A percentile compares a stretch with the other conserved stretches of the same genome.
These are phyloP conservation scores for Melanaphis sacchari DNA, from an alignment of 1,140 invertebrate species.

Conservation along the genomic window DNA sequence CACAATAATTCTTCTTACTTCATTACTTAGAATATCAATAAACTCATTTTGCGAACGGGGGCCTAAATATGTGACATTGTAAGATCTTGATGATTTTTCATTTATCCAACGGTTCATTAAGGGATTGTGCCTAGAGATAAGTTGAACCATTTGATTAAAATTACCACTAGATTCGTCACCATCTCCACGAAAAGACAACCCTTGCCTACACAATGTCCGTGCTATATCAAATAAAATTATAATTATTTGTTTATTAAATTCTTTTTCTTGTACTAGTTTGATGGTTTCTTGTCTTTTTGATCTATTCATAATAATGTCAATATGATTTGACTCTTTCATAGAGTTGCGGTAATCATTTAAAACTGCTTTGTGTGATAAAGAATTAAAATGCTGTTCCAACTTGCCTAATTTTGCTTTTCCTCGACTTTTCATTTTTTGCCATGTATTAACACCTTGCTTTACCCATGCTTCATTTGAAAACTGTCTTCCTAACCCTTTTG, in stretches of 20 bases:
- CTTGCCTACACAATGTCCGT: not conserved
- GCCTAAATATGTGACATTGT: slow-evolving; percentile 46
- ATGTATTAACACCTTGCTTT: not conserved
- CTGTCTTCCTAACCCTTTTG: not conserved
- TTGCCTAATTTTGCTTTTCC: slow-evolving; percentile 30
- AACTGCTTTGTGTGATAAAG: slow-evolving; percentile 19
- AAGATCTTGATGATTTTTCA: slow-evolving; percentile 9
- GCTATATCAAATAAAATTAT: slow-evolving; percentile 31
- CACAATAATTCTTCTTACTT: slow-evolving; percentile 2
- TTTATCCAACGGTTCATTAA: slow-evolving; percentile 29
- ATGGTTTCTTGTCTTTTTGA: not conserved
- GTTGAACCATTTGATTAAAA: not conserved
- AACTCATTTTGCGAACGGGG: slow-evolving; percentile 45
- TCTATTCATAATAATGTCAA: slow-evolving; percentile 28
- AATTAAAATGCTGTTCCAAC: slow-evolving; percentile 34
- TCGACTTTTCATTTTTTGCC: slow-evolving; percentile 35
- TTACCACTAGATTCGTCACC: not conserved
- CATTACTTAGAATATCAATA: slow-evolving; percentile 21
- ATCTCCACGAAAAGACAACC: slow-evolving; percentile 26
- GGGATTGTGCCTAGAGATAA: not conserved
- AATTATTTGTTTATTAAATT: slow-evolving; percentile 10
- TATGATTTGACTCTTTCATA: slow-evolving; percentile 15
- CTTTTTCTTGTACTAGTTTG: not conserved
- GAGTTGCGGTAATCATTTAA: slow-evolving; percentile 9
- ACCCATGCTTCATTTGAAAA: slow-evolving; percentile 3